Conservation (phyloP, 2,888 invertebrate genomes). For the Netelia melanura region DNA sequence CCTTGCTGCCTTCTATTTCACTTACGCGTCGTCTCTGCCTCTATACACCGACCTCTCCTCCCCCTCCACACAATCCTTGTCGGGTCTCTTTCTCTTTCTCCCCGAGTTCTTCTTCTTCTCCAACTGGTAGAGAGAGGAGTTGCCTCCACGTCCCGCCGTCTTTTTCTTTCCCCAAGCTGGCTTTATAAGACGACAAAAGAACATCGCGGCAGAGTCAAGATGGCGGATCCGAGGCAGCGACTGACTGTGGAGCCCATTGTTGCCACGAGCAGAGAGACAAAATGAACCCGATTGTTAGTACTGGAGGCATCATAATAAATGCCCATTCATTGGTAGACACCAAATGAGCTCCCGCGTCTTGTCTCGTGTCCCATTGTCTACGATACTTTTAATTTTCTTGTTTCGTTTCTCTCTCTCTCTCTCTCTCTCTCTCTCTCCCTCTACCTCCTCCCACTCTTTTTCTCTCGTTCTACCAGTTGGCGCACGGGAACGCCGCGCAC, state of each 20-base stretch:
- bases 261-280: conserved; percentile 83
- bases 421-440: conserved; percentile 21
- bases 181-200: conserved; percentile 82
- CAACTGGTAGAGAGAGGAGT: conserved; percentile 47
- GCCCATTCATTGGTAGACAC: conserved; percentile 83
- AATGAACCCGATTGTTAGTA: conserved; percentile 84
- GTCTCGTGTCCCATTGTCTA: conserved; percentile 81
- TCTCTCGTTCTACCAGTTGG: neutral
- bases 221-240: conserved; percentile 79
- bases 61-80: neutral
- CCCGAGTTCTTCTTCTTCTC: conserved; percentile 33
- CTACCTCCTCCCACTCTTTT: neutral
- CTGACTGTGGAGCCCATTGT: conserved; percentile 78
- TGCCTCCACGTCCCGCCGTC: conserved; percentile 71
- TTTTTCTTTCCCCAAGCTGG: conserved; percentile 76
- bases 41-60: conserved; percentile 27
- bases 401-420: conserved; percentile 74
- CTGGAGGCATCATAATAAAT: conserved; percentile 83
- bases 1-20: conserved; percentile 49
- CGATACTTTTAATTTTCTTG: conserved; percentile 83
- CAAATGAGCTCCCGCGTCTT: conserved; percentile 83
- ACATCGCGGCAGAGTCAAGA: conserved; percentile 83
- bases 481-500: too few relatives aligned
- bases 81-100: conserved; percentile 39
- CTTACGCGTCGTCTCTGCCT: conserved; percentile 48